Conservation (phyloP, 2,888 invertebrate species). For the Phaedon cochleariae region DNA sequence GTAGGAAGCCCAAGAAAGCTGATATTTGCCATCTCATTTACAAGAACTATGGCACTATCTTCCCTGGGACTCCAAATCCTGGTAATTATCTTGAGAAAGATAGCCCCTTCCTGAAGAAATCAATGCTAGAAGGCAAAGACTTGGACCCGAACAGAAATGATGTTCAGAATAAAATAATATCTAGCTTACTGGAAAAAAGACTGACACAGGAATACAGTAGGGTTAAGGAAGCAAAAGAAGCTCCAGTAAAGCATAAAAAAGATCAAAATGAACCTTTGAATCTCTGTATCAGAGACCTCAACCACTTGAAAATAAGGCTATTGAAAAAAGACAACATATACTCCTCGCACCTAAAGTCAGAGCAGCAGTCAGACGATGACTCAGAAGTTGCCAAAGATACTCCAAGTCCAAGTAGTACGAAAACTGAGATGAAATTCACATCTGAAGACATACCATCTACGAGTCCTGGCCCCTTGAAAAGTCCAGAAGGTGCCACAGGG, state of each 20-base stretch:
- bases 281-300: slow-evolving; percentile 81
- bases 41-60: slow-evolving; percentile 89
- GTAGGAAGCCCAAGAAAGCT: slow-evolving; percentile 90
- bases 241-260: slow-evolving; percentile 20
- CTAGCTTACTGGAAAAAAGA: slow-evolving; percentile 74
- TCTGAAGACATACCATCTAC: slow-evolving; percentile 60
- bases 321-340: slow-evolving; percentile 69
- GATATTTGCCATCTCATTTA: slow-evolving; percentile 92
- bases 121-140: slow-evolving; percentile 42
- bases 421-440: slow-evolving; percentile 43
- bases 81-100: slow-evolving; percentile 65
- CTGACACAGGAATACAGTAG: slow-evolving; percentile 73
- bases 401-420: slow-evolving; percentile 50
- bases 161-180: slow-evolving; percentile 74
- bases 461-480: slow-evolving; percentile 62
- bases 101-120: slow-evolving; percentile 31
- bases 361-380: slow-evolving; percentile 66
- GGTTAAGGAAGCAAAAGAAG: slow-evolving; percentile 49
- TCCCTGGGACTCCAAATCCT: slow-evolving; percentile 76
- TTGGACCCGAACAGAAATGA: slow-evolving; percentile 65
- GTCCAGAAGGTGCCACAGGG: slow-evolving; percentile 58
- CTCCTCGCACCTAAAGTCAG: slow-evolving; percentile 70
- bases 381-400: slow-evolving; percentile 61
- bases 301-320: slow-evolving; percentile 73
- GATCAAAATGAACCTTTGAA: slow-evolving; percentile 80